Evolutionary conservation across 53 echinoderm and acorn worm genomes (phyloP), one percentile per base, ranked within the genome.

Genomic region (Henricia sp.): DNA sequence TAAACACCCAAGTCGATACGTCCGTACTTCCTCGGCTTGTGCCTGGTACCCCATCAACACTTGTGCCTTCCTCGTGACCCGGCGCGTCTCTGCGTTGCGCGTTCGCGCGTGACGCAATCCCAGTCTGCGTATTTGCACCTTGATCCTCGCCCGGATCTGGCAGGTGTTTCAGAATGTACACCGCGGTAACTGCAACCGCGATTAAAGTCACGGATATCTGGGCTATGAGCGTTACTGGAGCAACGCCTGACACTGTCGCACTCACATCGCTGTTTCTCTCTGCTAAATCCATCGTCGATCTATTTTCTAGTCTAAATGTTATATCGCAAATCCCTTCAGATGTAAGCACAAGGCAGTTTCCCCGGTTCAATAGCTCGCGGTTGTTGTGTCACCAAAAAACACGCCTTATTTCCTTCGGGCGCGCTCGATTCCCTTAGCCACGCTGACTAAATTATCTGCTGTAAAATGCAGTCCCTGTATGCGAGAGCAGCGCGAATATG

Each of bases 111-210:
- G 29, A 29, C 3, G 62, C 23, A 23, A 29, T 34, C 30, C 28
- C 33, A 11, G 3, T 23, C 33, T 11, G 62, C 62, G n/a, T n/a
- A n/a, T n/a, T n/a, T n/a, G n/a, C n/a, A n/a, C 46, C 40, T 43
- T 33, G 30, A 48, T 17, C 6, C 33, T 80, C 50, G n/a, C 24
- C 64, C 32, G 80, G 48, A 26, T 80, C 80, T 10, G 80, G 80
- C 12, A 80, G 64, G 63, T 80, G 40, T 29, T 80, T 80, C 16
- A 80, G 33, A 17, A 80, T 80, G 63, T 80, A 80, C 0, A 80
- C 80, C 33, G 80, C 80, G 6, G 80, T 80, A n/a, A 80, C 80
- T 19, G 80, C 80, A 11, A 80, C 50, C 6, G 80, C 80, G 50
- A 80, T 80, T 0, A 80, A 64, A 26, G 80, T 64, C 11, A 80